Percentiles rank a stretch among this genome's conserved stretches.
Conservation (phyloP, 2,113 vertebrate genomes). For the Ctenodactylus gundi region DNA sequence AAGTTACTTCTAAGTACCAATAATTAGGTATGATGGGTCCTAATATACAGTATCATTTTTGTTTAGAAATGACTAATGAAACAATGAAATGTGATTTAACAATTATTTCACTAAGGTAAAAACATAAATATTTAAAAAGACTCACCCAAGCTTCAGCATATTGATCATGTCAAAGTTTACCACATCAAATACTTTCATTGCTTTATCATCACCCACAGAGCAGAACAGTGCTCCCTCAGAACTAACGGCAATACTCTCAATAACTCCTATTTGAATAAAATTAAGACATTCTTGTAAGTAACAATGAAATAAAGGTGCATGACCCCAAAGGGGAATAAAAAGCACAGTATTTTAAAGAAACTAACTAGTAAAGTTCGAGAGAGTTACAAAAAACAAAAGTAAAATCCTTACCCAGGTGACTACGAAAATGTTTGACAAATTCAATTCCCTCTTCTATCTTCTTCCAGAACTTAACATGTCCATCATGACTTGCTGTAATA, state of each 20-base stretch:
- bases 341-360: not conserved
- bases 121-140: slow-evolving; percentile 45
- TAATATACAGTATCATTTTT: slow-evolving; percentile 32
- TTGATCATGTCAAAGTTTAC: slow-evolving; percentile 99
- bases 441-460: slow-evolving; percentile 97
- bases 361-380: slow-evolving; percentile 13
- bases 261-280: slow-evolving; percentile 87
- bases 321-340: slow-evolving; percentile 45
- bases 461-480: slow-evolving; percentile 99
- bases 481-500: slow-evolving; percentile 98
- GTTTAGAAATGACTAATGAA: slow-evolving; percentile 35
- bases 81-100: not conserved
- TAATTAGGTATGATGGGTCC: not conserved
- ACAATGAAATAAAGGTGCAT: slow-evolving; percentile 8
- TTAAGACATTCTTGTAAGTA: slow-evolving; percentile 56
- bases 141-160: slow-evolving; percentile 97
- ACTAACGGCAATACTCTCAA: slow-evolving; percentile 95
- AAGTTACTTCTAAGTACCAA: slow-evolving; percentile 5
- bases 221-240: slow-evolving; percentile 95
- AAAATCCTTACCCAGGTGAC: slow-evolving; percentile 90
- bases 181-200: slow-evolving; percentile 99
- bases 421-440: slow-evolving; percentile 99
- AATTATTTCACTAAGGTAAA: slow-evolving; percentile 52
- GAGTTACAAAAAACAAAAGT: not conserved
- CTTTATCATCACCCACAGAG: slow-evolving; percentile 97